Percentiles rank a stretch among this genome's conserved stretches.
Conservation (phyloP, 64 coral and sea anemone genomes). For the Montipora cactus region DNA sequence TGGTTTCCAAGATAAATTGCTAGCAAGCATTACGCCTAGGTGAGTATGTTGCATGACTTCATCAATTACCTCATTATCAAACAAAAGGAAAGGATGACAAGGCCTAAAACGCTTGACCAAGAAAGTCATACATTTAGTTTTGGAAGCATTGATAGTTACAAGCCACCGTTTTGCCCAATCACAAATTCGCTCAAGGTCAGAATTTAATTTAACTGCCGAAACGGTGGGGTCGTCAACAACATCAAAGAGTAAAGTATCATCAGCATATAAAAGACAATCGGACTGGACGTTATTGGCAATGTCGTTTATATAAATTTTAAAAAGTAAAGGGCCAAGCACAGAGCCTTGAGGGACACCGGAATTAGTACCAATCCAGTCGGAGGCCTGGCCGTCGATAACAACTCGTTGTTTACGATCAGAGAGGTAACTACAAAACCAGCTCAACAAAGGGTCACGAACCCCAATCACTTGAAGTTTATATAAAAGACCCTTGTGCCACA, state of each 20-base stretch:
- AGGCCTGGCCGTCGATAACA: slow-evolving; percentile 37
- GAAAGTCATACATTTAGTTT: slow-evolving; percentile 5
- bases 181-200: background rate
- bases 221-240: background rate
- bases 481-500: slow-evolving; percentile 53
- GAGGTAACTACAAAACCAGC: slow-evolving; percentile 32
- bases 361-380: background rate
- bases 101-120: slow-evolving; percentile 8
- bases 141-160: slow-evolving; percentile 21
- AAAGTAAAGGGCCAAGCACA: slow-evolving; percentile 50
- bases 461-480: slow-evolving; percentile 49
- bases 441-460: slow-evolving; percentile 13
- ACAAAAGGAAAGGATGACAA: background rate
- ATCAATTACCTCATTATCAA: background rate
- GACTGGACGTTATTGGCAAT: slow-evolving; percentile 2
- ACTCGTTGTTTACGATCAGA: slow-evolving; percentile 32
- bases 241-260: slow-evolving; percentile 52
- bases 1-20: slow-evolving; percentile 52
- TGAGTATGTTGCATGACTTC: slow-evolving; percentile 40
- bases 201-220: slow-evolving; percentile 6
- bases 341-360: slow-evolving; percentile 40
- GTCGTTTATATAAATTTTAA: slow-evolving; percentile 61
- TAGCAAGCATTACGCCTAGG: slow-evolving; percentile 29
- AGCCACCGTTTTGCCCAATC: slow-evolving; percentile 23
- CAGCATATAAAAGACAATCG: slow-evolving; percentile 49